phyloP scores from a whole-genome alignment of 2,113 vertebrate species.

The Prunella fulvescens region DNA sequence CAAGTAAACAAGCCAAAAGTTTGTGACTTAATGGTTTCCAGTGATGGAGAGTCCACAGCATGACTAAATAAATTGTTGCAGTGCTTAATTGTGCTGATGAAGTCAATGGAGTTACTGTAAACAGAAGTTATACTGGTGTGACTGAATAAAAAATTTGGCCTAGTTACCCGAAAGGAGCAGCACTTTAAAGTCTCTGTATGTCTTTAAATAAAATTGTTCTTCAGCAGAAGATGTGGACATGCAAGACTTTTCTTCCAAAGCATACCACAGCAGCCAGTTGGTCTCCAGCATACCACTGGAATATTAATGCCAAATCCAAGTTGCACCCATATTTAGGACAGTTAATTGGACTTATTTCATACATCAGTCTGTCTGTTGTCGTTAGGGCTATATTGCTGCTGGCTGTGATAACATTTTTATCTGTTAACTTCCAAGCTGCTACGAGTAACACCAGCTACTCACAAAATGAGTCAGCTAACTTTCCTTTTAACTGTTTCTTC shows the following conservation, averaged over 20 bases:
- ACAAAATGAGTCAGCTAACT: constrained; percentile 70
- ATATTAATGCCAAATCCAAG: constrained; percentile 19
- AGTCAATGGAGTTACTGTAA: constrained; percentile 2
- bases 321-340: neutral
- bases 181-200: constrained; percentile 5
- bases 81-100: neutral
- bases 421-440: constrained; percentile 57
- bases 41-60: neutral
- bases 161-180: neutral
- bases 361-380: neutral
- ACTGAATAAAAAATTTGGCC: constrained; percentile 19
- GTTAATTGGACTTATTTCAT: constrained; percentile 17
- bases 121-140: neutral
- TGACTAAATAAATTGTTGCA: neutral
- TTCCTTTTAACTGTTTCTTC: constrained; percentile 68
- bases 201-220: constrained; percentile 30
- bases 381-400: constrained; percentile 47
- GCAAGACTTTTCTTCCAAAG: neutral
- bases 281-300: neutral
- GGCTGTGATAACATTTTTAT: constrained; percentile 66
- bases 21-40: neutral
- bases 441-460: constrained; percentile 47
- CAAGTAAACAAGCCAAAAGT: neutral
- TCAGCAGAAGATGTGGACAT: neutral
- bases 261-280: neutral